A percentile compares a stretch with the other conserved stretches of the same genome.
phyloP scores from a whole-genome alignment of 2,797 vertebrate genomes.

The Spinibarbus caldwelli region DNA sequence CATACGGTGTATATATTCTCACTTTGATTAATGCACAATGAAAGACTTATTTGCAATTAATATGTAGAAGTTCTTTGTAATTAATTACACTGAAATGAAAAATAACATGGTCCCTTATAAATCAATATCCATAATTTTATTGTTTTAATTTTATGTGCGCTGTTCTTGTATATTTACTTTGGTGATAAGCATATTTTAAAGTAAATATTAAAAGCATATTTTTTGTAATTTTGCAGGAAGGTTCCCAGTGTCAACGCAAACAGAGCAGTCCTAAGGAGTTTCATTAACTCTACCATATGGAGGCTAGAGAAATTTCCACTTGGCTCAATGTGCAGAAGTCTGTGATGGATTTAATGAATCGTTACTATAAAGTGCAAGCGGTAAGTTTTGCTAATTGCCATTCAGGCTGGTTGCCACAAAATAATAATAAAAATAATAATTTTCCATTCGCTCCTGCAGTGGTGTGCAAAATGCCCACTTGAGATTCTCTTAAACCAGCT shows the following conservation, averaged over 20 bases:
- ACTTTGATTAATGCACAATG: background rate
- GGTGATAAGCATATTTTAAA: conserved; percentile 3
- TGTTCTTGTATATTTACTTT: background rate
- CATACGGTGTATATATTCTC: background rate
- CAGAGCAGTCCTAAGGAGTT: background rate
- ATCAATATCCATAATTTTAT: background rate
- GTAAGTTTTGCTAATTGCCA: conserved; percentile 34
- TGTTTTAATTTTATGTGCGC: background rate
- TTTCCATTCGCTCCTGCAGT: background rate
- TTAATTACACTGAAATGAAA: background rate
- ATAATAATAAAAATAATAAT: conserved; percentile 14
- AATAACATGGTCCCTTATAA: background rate
- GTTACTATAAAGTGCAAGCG: background rate
- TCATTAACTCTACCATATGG: conserved; percentile 37
- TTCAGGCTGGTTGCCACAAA: background rate
- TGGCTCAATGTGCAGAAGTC: background rate
- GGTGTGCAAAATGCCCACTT: conserved; percentile 15
- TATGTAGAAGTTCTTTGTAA: background rate
- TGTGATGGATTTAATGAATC: conserved; percentile 35
- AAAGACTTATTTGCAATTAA: background rate
- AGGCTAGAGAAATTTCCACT: conserved; percentile 19
- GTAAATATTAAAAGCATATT: background rate
- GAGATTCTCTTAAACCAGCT: background rate
- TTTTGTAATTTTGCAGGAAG: background rate
- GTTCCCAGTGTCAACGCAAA: background rate